Conservation (phyloP, 2,888 invertebrate species). For the Drosophila paranaensis region DNA sequence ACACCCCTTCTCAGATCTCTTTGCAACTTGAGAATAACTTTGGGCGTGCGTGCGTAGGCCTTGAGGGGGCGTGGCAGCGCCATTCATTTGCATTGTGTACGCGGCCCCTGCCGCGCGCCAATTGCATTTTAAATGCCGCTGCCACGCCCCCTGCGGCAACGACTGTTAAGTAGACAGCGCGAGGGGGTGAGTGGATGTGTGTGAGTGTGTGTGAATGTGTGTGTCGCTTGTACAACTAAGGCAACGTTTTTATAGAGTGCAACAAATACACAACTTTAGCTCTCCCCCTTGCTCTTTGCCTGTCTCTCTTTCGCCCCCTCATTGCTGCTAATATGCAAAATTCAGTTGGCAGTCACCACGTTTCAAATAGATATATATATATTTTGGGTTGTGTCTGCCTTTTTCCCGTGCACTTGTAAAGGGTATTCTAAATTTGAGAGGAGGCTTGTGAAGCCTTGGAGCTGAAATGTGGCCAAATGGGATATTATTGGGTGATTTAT, state of each 20-base stretch:
- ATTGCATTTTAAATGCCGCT: slow-evolving; percentile 76
- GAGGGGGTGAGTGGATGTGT: slow-evolving; percentile 7
- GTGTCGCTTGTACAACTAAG: slow-evolving; percentile 41
- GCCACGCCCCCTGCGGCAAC: slow-evolving; percentile 55
- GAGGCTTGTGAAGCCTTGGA: background rate
- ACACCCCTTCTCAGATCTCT: background rate
- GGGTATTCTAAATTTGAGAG: background rate
- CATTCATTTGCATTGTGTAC: slow-evolving; percentile 70
- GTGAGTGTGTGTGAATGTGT: slow-evolving; percentile 8
- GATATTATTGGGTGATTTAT: background rate
- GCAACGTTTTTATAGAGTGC: slow-evolving; percentile 71
- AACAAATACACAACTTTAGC: slow-evolving; percentile 38
- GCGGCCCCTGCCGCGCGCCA: slow-evolving; percentile 40
- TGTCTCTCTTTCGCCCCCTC: background rate
- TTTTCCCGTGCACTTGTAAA: background rate
- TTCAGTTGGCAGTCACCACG: slow-evolving; percentile 58
- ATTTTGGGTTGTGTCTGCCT: background rate
- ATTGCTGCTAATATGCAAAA: slow-evolving; percentile 72
- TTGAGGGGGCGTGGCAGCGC: slow-evolving; percentile 56
- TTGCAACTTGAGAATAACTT: slow-evolving; percentile 45
- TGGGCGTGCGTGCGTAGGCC: slow-evolving; percentile 56
- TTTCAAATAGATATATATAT: slow-evolving; percentile 29
- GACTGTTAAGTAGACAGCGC: slow-evolving; percentile 50
- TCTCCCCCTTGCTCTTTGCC: background rate
- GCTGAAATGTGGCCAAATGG: too few species aligned